These are phyloP conservation scores for Keiferia lycopersicella DNA, from an alignment of 2,888 invertebrate species.

Conservation along the genomic window DNA sequence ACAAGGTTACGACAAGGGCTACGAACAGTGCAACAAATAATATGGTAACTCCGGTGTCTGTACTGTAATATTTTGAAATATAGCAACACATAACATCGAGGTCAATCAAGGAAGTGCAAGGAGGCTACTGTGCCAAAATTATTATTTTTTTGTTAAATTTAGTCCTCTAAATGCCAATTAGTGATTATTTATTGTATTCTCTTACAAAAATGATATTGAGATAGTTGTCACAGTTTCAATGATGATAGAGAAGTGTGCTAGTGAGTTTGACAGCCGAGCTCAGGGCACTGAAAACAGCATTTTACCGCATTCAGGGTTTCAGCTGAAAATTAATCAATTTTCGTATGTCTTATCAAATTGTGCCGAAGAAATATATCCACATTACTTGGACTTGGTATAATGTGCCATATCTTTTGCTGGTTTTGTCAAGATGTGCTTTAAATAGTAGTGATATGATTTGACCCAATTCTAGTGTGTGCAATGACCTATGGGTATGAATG, in stretches of 20 bases:
- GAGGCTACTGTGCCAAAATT: slow-evolving; percentile 55
- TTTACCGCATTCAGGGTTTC: slow-evolving; percentile 66
- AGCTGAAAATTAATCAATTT: slow-evolving; percentile 48
- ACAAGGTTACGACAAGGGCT: too few relatives aligned
- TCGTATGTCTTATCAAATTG: slow-evolving; percentile 38
- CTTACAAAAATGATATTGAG: slow-evolving; percentile 52
- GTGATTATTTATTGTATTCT: slow-evolving; percentile 45
- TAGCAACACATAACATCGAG: slow-evolving; percentile 53
- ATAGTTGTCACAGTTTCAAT: slow-evolving; percentile 45
- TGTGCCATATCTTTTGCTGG: slow-evolving; percentile 37
- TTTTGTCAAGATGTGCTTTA: slow-evolving; percentile 38
- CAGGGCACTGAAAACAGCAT: slow-evolving; percentile 49
- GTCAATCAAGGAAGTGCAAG: slow-evolving; percentile 72
- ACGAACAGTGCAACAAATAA: too few relatives aligned
- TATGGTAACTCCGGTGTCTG: too few relatives aligned
- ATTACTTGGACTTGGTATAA: slow-evolving; percentile 37
- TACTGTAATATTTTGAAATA: slow-evolving; percentile 30
- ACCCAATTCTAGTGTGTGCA: slow-evolving; percentile 77
- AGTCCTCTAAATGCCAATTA: slow-evolving; percentile 56
- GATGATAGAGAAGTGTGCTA: slow-evolving; percentile 53
- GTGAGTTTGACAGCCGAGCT: slow-evolving; percentile 47
- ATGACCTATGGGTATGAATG: slow-evolving; percentile 78
- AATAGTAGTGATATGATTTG: slow-evolving; percentile 68
- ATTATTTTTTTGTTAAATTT: slow-evolving; percentile 61
- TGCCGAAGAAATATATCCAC: slow-evolving; percentile 41